phyloP scores from a whole-genome alignment of 2,888 invertebrate genomes.

The Polia nebulosa region DNA sequence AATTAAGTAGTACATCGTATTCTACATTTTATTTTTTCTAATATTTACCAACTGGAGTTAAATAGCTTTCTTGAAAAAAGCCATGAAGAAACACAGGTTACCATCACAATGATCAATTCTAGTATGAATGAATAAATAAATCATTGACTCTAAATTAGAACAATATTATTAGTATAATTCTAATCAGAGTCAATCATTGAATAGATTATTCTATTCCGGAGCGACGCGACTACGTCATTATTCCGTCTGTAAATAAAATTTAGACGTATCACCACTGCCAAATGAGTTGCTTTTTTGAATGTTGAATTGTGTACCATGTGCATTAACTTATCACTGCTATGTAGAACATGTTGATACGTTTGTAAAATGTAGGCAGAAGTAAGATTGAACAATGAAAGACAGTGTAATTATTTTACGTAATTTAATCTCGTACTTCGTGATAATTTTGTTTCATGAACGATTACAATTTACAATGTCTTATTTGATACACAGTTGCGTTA shows the following conservation, averaged over 20 bases:
- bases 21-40: background rate
- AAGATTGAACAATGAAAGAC: constrained; percentile 68
- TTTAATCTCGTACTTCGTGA: constrained; percentile 87
- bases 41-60: background rate
- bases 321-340: too few relatives aligned
- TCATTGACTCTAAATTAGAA: background rate
- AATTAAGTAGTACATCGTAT: background rate
- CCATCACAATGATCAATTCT: background rate
- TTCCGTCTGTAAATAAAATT: background rate
- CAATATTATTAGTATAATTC: too few relatives aligned
- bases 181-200: too few relatives aligned
- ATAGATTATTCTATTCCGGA: background rate
- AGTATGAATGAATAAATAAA: background rate
- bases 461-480: constrained; percentile 88
- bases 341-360: too few relatives aligned
- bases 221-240: background rate
- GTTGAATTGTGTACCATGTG: too few relatives aligned
- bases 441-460: constrained; percentile 85
- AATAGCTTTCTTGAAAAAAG: background rate
- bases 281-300: too few relatives aligned
- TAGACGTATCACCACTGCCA: too few relatives aligned
- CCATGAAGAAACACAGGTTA: background rate
- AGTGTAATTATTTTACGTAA: constrained; percentile 74
- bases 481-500: constrained; percentile 83
- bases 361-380: background rate